Percentiles rank a stretch among this genome's conserved stretches.
Conservation (phyloP, 2,888 invertebrate species). For the Agriotes lineatus region DNA sequence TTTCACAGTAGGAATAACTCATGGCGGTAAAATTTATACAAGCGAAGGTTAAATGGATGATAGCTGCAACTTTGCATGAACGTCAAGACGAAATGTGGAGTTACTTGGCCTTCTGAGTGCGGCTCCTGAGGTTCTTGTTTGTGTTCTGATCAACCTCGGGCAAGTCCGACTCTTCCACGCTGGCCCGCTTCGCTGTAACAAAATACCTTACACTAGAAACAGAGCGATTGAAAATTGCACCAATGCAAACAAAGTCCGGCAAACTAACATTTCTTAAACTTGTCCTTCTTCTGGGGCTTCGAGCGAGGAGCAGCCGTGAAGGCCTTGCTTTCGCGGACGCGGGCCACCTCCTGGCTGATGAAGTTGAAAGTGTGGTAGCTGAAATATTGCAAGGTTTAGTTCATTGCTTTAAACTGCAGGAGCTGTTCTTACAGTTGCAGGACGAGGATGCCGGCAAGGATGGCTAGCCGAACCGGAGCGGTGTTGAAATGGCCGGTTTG, state of each 20-base stretch:
- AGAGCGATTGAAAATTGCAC: conserved; percentile 13
- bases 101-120: conserved; percentile 74
- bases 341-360: conserved; percentile 87
- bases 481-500: conserved; percentile 79
- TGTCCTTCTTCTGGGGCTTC: conserved; percentile 80
- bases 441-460: conserved; percentile 81
- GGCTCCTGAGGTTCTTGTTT: conserved; percentile 78
- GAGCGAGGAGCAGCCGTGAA: conserved; percentile 65
- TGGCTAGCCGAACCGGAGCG: conserved; percentile 76
- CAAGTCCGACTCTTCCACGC: conserved; percentile 84
- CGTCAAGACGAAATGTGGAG: neutral
- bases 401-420: neutral
- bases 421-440: conserved; percentile 76
- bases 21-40: neutral
- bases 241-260: too few species aligned
- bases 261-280: conserved; percentile 69
- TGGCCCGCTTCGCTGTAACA: conserved; percentile 73
- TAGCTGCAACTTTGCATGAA: too few species aligned
- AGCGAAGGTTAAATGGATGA: too few species aligned
- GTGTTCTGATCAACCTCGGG: conserved; percentile 95
- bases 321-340: conserved; percentile 73
- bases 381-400: too few species aligned
- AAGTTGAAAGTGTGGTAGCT: conserved; percentile 94
- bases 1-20: too few species aligned
- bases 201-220: conserved; percentile 28